Evolutionary conservation across 2,888 invertebrate genomes (phyloP).

Genomic region (Thereva nobilitata): DNA sequence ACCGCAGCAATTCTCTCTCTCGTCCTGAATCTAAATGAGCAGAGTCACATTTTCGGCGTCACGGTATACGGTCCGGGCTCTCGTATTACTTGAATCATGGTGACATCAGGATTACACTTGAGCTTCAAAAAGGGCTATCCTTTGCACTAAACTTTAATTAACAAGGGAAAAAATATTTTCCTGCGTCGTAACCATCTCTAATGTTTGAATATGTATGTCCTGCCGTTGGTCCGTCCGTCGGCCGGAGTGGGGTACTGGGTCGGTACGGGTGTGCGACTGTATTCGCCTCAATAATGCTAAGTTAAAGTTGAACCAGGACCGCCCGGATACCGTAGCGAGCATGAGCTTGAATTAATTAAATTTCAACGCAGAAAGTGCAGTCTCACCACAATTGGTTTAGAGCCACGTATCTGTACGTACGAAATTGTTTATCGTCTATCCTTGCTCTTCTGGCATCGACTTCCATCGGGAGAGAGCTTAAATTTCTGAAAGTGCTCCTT

Average conservation of each 20-base stretch:
- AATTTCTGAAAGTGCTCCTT: too few relatives aligned
- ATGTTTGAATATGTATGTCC: slow-evolving; percentile 9
- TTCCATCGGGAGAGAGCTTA: too few relatives aligned
- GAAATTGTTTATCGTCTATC: slow-evolving; percentile 25
- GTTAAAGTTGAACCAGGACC: slow-evolving; percentile 25
- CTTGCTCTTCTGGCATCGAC: not conserved
- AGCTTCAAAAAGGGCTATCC: slow-evolving; percentile 17
- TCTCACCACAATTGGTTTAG: slow-evolving; percentile 34
- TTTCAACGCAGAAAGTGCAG: slow-evolving; percentile 31
- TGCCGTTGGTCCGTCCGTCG: slow-evolving; percentile 9
- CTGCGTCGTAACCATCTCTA: not conserved
- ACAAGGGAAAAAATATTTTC: slow-evolving; percentile 30
- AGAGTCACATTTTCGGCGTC: slow-evolving; percentile 21
- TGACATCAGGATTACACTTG: slow-evolving; percentile 30
- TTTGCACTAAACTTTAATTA: slow-evolving; percentile 29
- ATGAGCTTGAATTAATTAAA: slow-evolving; percentile 35
- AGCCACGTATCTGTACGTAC: slow-evolving; percentile 12
- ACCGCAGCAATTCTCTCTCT: slow-evolving; percentile 21
- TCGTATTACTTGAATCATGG: slow-evolving; percentile 3
- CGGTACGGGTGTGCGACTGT: slow-evolving; percentile 17
- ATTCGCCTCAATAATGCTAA: slow-evolving; percentile 25
- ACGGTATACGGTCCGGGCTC: not conserved
- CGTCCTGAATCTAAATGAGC: slow-evolving; percentile 33
- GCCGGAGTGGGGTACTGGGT: slow-evolving; percentile 15
- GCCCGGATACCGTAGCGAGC: slow-evolving; percentile 16